Base-by-base conservation (phyloP, 2,888 invertebrate species). In the Digitonthophagus gazella region DNA sequence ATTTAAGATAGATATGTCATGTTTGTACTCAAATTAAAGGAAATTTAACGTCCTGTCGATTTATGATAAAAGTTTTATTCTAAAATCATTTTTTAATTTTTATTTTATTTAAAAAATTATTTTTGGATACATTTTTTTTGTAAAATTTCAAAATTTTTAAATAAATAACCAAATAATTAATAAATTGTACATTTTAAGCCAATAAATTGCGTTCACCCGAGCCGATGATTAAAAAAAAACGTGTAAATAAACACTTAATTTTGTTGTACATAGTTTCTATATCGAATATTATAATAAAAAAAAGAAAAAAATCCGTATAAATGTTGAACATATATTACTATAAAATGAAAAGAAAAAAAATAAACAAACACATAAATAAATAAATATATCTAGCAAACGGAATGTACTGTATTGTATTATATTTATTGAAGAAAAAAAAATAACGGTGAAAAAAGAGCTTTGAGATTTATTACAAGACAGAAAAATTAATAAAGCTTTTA, bases 221-320 rank as follows among this genome's bases (percentile, higher is more conserved):
- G 28, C 6, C 28, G 28, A 65, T 65, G 22, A 56, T 64, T 64
- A 64, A 11, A 65, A 64, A 58, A 58, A 61, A 44, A 44, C 64
- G 64, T 61, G 56, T 28, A 55, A 66, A 57, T 20, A 18, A 64
- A 44, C 11, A 44, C 28, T 44, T 44, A 44, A 6, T 44, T 44
- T 44, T 44, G 28, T 44, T 44, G 28, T 44, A 44, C 28, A 44
- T 44, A 44, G 28, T 44, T 44, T 44, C 28, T 44, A 44, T 44
- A 44, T 44, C 28, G 28, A 44, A 18, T 66, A 28, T 28, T 22
- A 58, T 66, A 61, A 66, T 19, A 6, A 54, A 65, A 19, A 22
- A 44, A 15, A 16, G 15, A 16, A 57, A 44, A 28, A 64, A 64
- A 67, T 67, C 63, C 63, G 63, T 64, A 64, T 20, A 67, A 15